These are phyloP conservation scores for Acronicta aceris DNA, from an alignment of 2,888 invertebrate species.

Conservation along the genomic window DNA sequence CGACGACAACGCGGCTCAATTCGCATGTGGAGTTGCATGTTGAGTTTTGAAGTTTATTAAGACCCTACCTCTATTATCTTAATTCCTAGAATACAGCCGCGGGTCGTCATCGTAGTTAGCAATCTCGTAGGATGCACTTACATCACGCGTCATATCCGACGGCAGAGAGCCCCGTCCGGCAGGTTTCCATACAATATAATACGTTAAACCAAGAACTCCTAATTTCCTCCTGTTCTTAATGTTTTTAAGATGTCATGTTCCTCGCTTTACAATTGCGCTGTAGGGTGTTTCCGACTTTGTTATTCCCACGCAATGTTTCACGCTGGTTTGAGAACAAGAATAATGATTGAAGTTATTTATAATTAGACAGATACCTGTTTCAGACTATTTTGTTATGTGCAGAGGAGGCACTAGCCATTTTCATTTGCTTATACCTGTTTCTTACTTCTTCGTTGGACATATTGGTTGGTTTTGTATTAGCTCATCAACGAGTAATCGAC, in stretches of 20 bases:
- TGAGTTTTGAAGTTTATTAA: not conserved
- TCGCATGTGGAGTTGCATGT: too few relatives aligned
- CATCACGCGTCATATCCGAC: not conserved
- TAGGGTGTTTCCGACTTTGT: conserved; percentile 1
- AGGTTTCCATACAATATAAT: not conserved
- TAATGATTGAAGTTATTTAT: not conserved
- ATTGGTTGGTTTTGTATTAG: not conserved
- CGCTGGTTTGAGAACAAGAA: not conserved
- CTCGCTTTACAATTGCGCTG: not conserved
- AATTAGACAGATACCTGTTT: not conserved
- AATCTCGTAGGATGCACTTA: not conserved
- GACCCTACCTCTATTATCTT: not conserved
- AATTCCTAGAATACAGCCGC: not conserved
- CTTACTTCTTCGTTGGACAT: not conserved
- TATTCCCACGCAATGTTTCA: not conserved
- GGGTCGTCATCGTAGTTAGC: not conserved
- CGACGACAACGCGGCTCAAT: too few relatives aligned
- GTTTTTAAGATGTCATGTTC: not conserved
- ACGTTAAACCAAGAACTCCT: not conserved
- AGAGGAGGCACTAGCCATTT: not conserved
- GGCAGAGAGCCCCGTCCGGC: not conserved
- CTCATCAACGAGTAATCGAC: not conserved
- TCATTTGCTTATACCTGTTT: too few relatives aligned
- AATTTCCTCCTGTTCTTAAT: not conserved
- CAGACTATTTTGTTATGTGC: not conserved